Conservation (phyloP, 2,888 invertebrate genomes). For the Molanna angustata region DNA sequence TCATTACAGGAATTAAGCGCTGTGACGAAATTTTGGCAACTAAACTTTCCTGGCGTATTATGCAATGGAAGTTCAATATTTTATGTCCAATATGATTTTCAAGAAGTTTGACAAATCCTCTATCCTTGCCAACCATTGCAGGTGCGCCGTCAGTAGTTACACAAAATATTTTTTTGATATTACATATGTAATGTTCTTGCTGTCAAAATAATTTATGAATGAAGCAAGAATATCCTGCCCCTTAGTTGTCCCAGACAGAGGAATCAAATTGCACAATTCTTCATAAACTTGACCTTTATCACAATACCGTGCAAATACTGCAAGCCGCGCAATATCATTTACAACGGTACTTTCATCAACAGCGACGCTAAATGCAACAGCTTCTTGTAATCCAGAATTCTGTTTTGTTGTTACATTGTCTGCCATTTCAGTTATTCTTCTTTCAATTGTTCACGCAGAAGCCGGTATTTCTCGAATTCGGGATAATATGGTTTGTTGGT, state of each 20-base stretch:
- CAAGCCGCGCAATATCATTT: constrained; percentile 26
- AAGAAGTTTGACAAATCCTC: constrained; percentile 20
- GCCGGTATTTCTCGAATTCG: not conserved
- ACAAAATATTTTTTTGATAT: constrained; percentile 21
- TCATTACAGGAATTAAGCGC: too few relatives aligned
- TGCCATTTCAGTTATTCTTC: constrained; percentile 20
- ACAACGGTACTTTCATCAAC: constrained; percentile 26
- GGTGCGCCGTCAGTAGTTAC: too few relatives aligned
- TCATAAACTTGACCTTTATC: too few relatives aligned
- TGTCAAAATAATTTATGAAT: too few relatives aligned
- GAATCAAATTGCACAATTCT: too few relatives aligned
- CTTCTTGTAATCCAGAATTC: constrained; percentile 25
- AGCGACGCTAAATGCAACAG: constrained; percentile 25
- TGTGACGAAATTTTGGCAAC: too few relatives aligned
- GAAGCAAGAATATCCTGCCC: too few relatives aligned
- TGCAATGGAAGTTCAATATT: too few relatives aligned
- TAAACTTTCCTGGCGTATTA: too few relatives aligned
- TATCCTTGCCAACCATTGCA: too few relatives aligned
- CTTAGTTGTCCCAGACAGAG: too few relatives aligned
- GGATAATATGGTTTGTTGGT: not conserved
- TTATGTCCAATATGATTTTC: constrained; percentile 21
- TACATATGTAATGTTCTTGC: not conserved
- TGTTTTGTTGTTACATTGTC: constrained; percentile 27
- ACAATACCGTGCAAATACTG: constrained; percentile 25
- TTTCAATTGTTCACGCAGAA: constrained; percentile 6